These are phyloP conservation scores for Colistium nudipinnis DNA, from an alignment of 2,113 vertebrate species.

Conservation along the genomic window DNA sequence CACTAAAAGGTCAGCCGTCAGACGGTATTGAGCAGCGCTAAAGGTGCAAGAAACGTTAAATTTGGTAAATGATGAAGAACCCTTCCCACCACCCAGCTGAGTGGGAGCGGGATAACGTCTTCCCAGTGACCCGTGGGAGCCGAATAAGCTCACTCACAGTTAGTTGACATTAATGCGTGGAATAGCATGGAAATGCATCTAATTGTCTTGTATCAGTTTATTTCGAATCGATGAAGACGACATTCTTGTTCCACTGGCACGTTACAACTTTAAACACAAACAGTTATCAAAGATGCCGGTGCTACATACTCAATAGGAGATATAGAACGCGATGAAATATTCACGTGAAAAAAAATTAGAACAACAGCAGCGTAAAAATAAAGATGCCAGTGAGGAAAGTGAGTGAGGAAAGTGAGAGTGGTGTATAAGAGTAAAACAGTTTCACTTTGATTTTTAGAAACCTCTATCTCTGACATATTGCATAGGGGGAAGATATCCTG, in stretches of 20 bases:
- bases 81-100: slow-evolving; percentile 16
- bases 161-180: background rate
- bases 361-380: background rate
- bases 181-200: background rate
- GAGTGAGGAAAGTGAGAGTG: background rate
- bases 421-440: background rate
- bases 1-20: slow-evolving; percentile 82
- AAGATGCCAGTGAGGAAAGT: no score
- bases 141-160: background rate
- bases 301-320: background rate
- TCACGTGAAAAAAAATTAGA: background rate
- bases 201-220: background rate
- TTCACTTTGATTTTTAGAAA: background rate
- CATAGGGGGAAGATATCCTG: no score
- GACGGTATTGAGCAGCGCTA: slow-evolving; percentile 78
- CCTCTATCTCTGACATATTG: background rate
- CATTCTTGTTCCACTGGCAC: no score
- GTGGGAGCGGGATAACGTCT: slow-evolving; percentile 22
- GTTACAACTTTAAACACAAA: background rate
- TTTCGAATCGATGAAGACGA: background rate
- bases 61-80: slow-evolving; percentile 69
- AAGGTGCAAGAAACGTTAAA: slow-evolving; percentile 78
- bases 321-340: background rate
- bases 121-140: background rate
- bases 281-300: background rate